Evolutionary conservation across 2,888 invertebrate species (phyloP).

Genomic region (Meloe dianella): DNA sequence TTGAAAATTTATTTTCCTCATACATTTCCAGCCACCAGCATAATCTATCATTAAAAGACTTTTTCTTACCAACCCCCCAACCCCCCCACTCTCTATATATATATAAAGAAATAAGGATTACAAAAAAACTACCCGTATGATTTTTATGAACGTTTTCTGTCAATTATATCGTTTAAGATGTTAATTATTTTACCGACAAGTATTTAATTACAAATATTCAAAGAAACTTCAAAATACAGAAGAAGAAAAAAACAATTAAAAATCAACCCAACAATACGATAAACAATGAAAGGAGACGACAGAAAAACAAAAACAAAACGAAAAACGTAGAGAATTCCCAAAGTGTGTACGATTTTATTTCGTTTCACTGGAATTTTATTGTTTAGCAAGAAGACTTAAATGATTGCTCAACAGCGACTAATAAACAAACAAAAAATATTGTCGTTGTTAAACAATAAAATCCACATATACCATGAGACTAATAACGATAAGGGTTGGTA

Average conservation of each 20-base stretch:
- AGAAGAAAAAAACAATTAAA: no score
- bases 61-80: not conserved
- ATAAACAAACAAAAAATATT: not conserved
- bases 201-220: not conserved
- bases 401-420: not conserved
- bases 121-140: not conserved
- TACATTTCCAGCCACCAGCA: not conserved
- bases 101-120: not conserved
- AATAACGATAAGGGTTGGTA: not conserved
- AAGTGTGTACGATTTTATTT: not conserved
- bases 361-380: not conserved
- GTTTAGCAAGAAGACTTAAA: not conserved
- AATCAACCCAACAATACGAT: not conserved
- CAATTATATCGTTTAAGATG: no score
- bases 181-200: conserved; percentile 2
- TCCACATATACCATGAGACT: not conserved
- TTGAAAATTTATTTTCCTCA: conserved; percentile 1
- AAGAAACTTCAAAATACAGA: no score
- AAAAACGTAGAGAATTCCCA: no score
- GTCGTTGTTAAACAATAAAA: conserved; percentile 3
- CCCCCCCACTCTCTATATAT: not conserved
- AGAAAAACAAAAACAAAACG: no score
- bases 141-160: not conserved
- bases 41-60: conserved; percentile 2
- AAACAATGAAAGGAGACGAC: not conserved